Percentiles rank a stretch among this genome's conserved stretches.
Evolutionary conservation across 2,797 vertebrate genomes (phyloP).

Genomic region (Tragopan temminckii): DNA sequence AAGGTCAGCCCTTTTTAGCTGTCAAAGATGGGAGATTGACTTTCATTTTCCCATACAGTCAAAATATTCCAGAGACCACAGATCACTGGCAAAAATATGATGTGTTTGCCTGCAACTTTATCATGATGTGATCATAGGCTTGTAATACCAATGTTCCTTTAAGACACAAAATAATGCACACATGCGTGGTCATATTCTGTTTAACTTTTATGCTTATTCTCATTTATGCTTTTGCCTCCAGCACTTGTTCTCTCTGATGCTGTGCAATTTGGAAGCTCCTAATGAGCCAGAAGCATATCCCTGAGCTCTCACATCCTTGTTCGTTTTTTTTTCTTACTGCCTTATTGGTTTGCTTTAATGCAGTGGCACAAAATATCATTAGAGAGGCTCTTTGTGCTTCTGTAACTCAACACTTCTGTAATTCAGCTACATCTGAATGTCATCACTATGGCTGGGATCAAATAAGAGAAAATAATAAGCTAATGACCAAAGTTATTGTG

Average conservation of each 20-base stretch:
- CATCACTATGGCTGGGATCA: constrained; percentile 83
- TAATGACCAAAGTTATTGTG: constrained; percentile 84
- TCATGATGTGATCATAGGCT: constrained; percentile 47
- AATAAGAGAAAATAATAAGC: constrained; percentile 83
- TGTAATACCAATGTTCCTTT: background rate
- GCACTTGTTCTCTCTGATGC: background rate
- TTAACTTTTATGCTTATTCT: constrained; percentile 21
- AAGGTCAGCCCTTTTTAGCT: constrained; percentile 45
- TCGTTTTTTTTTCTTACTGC: background rate
- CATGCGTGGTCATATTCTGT: background rate
- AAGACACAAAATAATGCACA: constrained; percentile 59
- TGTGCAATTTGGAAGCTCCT: constrained; percentile 56
- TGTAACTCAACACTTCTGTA: constrained; percentile 80
- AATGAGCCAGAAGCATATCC: background rate
- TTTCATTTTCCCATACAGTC: constrained; percentile 57
- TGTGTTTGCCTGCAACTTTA: constrained; percentile 52
- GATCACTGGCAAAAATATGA: constrained; percentile 51
- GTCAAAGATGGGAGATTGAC: background rate
- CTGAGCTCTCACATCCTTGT: background rate
- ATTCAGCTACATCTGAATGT: constrained; percentile 81
- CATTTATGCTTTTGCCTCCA: constrained; percentile 18
- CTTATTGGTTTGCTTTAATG: constrained; percentile 4
- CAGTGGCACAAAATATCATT: constrained; percentile 84
- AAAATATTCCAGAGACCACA: constrained; percentile 70
- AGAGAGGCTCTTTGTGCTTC: constrained; percentile 82